Base-by-base conservation (phyloP, 2,113 vertebrate species). In the Thomomys bottae region DNA sequence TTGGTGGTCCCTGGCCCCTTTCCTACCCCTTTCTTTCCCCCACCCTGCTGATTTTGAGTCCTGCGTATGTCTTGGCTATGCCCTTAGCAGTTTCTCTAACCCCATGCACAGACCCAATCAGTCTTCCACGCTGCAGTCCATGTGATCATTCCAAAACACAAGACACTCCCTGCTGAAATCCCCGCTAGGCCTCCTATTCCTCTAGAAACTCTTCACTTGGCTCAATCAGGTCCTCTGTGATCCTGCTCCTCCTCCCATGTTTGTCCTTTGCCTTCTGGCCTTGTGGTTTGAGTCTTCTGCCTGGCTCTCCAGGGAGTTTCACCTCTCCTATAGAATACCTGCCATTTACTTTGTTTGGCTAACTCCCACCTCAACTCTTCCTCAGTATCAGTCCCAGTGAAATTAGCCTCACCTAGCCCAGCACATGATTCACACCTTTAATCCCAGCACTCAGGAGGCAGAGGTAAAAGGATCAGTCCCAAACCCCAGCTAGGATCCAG, bases 111-210 rank as follows among this genome's bases (percentile, higher is more conserved):
- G 20, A 26, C 88, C 84, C 61, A 91, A 86, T 92, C 92, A 81
- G 45, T 93, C 88, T 82, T 93, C 90, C 88, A 86, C 83, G 54
- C 92, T 54, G 78, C 93, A 88, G 86, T 64, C 90, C 0, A 0
- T 86, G 84, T 68, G 72, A 93, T 92, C 86, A 76, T 90, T 85
- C 76, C 57, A 71, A 94, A 91, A 83, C 83, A 86, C 80, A 92
- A 86, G 90, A 79, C 88, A 83, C 85, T 84, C 34, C 45, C 42
- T 28, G n/a, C 64, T 79, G 38, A 82, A 82, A 79, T 70, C 63
- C 68, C 76, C 84, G 70, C 85, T 67, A 82, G 87, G 92, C 78
- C 67, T 84, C 38, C 18, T 0, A 2, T 40, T 11, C 24, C 30
- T 40, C 34, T 34, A 77, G 73, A 84, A 88, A 75, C 45, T 68